Evolutionary conservation across 2,888 invertebrate genomes (phyloP), one percentile per base, ranked within the genome.

Genomic region (Cylloceria caligata): DNA sequence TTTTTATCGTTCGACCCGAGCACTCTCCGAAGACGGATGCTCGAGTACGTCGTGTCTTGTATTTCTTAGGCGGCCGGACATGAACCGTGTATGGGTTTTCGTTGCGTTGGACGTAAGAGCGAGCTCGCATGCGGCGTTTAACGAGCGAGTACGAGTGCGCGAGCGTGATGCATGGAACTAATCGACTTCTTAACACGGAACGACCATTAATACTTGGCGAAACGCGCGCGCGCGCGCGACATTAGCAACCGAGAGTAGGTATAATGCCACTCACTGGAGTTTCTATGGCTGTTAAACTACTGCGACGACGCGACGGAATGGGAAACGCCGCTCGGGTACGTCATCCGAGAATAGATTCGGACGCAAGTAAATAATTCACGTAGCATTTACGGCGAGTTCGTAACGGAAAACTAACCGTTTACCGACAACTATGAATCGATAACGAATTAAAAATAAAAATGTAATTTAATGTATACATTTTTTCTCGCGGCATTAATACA

Each of bases 161-260:
- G 81, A 81, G 72, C 80, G 74, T 82, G 77, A 84, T 73, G 77
- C 80, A 75, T 47, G 90, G 89, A 90, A 91, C 91, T 91, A 92
- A 90, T 92, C 91, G 92, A 89, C 89, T 90, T 89, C 87, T 89
- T 86, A 87, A 92, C 92, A 92, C 91, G 92, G 86, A 91, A 92
- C 89, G 87, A 89, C 91, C 91, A 92, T 92, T 92, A 91, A 84
- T 84, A 81, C 84, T 85, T 71, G 68, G 83, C 80, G 83, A 69
- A 83, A 74, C 45, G 72, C 45, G 27, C 52, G 69, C 45, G 27
- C 52, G 69, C 71, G 75, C n/a, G 83, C 72, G 76, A 80, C 83
- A 83, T 83, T 76, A 80, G 80, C 83, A 73, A 83, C 55, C 57
- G 64, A 60, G 60, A 34, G 60, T 55, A 34, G 49, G 68, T 52